Conservation (phyloP, 2,888 invertebrate species). For the Platycheirus rosarum region DNA sequence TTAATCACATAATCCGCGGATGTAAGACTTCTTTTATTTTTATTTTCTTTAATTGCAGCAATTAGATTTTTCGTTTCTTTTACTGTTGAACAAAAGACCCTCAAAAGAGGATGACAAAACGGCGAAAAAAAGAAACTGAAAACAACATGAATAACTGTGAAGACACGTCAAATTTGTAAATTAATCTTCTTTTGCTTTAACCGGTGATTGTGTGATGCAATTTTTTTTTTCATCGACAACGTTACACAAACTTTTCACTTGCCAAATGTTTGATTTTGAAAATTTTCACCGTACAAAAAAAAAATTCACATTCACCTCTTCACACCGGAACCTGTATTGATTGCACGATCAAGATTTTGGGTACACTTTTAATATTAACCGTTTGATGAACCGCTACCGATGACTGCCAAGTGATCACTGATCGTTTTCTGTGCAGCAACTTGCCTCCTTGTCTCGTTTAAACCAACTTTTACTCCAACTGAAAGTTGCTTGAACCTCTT, state of each 20-base stretch:
- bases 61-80: conserved; percentile 51
- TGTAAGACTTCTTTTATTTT: conserved; percentile 45
- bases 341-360: not conserved
- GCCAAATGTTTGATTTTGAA: conserved; percentile 25
- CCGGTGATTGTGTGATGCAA: conserved; percentile 41
- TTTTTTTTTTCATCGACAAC: conserved; percentile 43
- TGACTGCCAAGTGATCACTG: conserved; percentile 73
- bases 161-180: conserved; percentile 43
- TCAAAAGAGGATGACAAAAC: conserved; percentile 31
- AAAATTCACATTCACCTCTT: conserved; percentile 17
- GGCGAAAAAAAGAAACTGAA: not conserved
- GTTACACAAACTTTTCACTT: conserved; percentile 44
- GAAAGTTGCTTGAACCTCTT: conserved; percentile 26
- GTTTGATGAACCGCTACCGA: conserved; percentile 65
- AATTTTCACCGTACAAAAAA: conserved; percentile 13
- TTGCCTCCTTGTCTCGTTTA: conserved; percentile 48
- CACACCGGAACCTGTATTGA: conserved; percentile 18
- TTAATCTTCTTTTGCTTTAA: conserved; percentile 33
- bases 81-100: conserved; percentile 8
- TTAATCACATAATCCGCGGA: conserved; percentile 63
- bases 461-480: conserved; percentile 5
- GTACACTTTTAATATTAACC: conserved; percentile 28
- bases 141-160: conserved; percentile 15
- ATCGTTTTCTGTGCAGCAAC: conserved; percentile 62
- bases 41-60: conserved; percentile 55